Conservation (phyloP, 92 coral and sea anemone genomes). For the Porites cylindrica region DNA sequence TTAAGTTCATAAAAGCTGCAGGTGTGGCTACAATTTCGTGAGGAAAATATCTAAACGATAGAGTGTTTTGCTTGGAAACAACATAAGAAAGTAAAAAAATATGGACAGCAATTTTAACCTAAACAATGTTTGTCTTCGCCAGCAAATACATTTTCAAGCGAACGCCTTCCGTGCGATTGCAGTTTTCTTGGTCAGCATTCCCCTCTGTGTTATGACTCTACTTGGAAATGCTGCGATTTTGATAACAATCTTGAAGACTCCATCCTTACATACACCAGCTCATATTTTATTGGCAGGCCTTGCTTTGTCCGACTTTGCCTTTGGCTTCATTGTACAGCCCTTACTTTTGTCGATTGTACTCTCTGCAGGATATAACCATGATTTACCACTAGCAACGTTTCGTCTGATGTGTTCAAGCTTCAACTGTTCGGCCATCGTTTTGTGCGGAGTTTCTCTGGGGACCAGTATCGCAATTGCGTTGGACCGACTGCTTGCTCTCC, state of each 20-base stretch:
- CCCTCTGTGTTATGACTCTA: background rate
- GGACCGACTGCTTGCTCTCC: conserved; percentile 8
- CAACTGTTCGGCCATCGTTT: background rate
- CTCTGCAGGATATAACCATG: background rate
- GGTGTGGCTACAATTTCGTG: too few relatives aligned
- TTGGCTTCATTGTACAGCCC: background rate
- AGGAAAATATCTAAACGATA: too few relatives aligned
- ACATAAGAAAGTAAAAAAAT: too few relatives aligned
- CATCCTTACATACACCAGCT: background rate
- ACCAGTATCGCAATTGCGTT: conserved; percentile 2
- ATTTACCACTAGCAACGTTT: background rate
- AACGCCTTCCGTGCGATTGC: background rate
- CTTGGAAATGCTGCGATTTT: background rate
- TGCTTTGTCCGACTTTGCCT: background rate
- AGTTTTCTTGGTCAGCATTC: background rate
- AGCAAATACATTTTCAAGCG: background rate
- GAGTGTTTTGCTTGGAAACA: too few relatives aligned
- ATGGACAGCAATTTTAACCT: background rate
- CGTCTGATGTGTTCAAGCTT: background rate
- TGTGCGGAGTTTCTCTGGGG: background rate
- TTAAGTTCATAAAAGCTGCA: too few relatives aligned
- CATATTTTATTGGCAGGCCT: background rate
- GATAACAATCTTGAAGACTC: background rate
- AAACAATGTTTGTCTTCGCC: background rate
- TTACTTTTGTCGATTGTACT: background rate